Evolutionary conservation across 2,888 invertebrate genomes (phyloP).

Genomic region (Orchesellides sinensis): DNA sequence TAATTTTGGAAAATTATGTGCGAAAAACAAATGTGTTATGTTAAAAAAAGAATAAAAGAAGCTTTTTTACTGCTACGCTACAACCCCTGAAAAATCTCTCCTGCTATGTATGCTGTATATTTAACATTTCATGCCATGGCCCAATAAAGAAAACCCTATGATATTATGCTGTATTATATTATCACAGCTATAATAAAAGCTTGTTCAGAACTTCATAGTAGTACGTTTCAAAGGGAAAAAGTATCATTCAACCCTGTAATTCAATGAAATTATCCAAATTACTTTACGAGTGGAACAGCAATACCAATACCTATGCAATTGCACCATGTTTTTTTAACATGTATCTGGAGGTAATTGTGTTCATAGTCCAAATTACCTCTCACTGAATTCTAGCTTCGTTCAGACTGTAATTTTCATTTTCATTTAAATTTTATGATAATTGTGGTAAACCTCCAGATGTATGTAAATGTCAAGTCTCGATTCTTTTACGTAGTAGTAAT

Average conservation of each 20-base stretch:
- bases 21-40: not conserved
- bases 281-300: not conserved
- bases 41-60: too few species aligned
- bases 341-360: not conserved
- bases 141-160: not conserved
- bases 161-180: not conserved
- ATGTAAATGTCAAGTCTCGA: conserved; percentile 5
- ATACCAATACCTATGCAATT: not conserved
- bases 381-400: not conserved
- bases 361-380: not conserved
- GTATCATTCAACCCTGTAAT: conserved; percentile 14
- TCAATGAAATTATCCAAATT: conserved; percentile 14
- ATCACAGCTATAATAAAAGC: conserved; percentile 7
- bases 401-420: not conserved
- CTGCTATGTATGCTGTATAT: too few species aligned
- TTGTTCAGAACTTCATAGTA: not conserved
- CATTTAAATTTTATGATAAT: conserved; percentile 18
- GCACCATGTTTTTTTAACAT: not conserved
- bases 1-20: not conserved
- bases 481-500: too few species aligned
- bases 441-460: conserved; percentile 25
- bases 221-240: not conserved
- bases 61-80: too few species aligned
- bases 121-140: not conserved
- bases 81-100: too few species aligned